A percentile compares a stretch with the other conserved stretches of the same genome.
phyloP scores from a whole-genome alignment of 2,797 vertebrate species.

The Parauchenoglanis punctatus region DNA sequence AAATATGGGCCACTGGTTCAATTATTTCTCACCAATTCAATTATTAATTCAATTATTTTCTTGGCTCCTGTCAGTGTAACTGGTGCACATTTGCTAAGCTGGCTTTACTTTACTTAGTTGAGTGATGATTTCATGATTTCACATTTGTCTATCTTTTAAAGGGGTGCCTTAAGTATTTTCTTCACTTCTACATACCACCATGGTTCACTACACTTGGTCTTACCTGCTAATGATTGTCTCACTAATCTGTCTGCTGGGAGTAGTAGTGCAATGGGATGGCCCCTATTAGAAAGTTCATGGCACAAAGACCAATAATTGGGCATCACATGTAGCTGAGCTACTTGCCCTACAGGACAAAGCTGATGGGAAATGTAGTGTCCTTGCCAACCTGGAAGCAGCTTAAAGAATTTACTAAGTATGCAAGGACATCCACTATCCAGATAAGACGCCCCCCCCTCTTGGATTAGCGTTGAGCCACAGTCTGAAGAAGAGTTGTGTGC shows the following conservation, averaged over 20 bases:
- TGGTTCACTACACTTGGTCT: constrained; percentile 23
- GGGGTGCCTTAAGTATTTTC: constrained; percentile 34
- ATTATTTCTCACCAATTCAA: constrained; percentile 80
- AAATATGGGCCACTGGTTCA: constrained; percentile 80
- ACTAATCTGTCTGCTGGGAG: constrained; percentile 56
- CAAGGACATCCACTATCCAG: constrained; percentile 81
- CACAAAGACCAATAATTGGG: constrained; percentile 79
- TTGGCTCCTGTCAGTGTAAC: constrained; percentile 70
- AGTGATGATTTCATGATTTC: constrained; percentile 82
- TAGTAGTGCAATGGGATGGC: constrained; percentile 43
- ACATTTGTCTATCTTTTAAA: constrained; percentile 62
- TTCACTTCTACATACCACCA: constrained; percentile 19
- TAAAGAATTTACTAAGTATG: constrained; percentile 81
- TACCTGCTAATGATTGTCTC: constrained; percentile 46
- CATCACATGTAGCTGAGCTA: constrained; percentile 75
- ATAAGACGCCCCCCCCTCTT: constrained; percentile 80
- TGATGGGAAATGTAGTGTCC: constrained; percentile 77
- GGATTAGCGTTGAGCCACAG: constrained; percentile 81
- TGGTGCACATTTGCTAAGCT: constrained; percentile 73
- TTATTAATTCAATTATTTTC: no score
- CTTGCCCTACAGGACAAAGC: constrained; percentile 80
- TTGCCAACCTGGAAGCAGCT: constrained; percentile 62
- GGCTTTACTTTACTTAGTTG: constrained; percentile 79
- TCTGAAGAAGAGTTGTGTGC: constrained; percentile 85
- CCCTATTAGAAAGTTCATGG: constrained; percentile 74